These are phyloP conservation scores for Vulpes vulpes DNA, from an alignment of 2,113 vertebrate genomes.

Conservation along the genomic window DNA sequence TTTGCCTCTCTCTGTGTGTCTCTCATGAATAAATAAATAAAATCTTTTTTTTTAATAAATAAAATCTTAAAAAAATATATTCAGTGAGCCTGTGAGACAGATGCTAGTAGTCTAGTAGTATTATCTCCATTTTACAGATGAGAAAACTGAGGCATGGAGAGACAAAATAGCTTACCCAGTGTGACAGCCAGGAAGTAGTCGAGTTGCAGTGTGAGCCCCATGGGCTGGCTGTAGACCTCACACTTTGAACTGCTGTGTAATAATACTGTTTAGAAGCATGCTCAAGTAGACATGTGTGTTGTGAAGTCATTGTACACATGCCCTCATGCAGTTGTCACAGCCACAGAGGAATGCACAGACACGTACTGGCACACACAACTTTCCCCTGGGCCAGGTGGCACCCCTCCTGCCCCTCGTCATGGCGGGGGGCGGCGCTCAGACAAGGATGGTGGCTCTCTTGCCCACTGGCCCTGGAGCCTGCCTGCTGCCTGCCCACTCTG, in stretches of 20 bases:
- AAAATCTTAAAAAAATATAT: background rate
- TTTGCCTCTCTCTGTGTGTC: too few species aligned
- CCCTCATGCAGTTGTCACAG: background rate
- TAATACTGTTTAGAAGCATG: background rate
- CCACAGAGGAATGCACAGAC: too few species aligned
- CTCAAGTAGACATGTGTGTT: background rate
- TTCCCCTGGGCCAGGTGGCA: background rate
- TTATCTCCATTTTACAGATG: background rate
- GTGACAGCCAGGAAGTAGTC: background rate
- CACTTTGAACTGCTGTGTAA: background rate
- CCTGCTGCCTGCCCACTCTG: background rate
- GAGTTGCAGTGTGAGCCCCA: background rate
- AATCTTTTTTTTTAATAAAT: too few species aligned
- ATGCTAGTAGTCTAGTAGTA: background rate
- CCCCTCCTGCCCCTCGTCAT: background rate
- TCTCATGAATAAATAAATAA: too few species aligned
- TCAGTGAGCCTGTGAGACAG: background rate
- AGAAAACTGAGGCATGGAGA: background rate
- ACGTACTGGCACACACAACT: accelerated
- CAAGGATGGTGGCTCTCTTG: background rate
- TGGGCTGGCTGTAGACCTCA: background rate
- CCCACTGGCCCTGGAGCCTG: conserved; percentile 29
- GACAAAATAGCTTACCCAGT: background rate
- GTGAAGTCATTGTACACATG: accelerated
- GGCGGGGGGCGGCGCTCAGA: conserved; percentile 12